phyloP scores from a whole-genome alignment of 2,113 vertebrate species.

The Lepidothrix coronata region DNA sequence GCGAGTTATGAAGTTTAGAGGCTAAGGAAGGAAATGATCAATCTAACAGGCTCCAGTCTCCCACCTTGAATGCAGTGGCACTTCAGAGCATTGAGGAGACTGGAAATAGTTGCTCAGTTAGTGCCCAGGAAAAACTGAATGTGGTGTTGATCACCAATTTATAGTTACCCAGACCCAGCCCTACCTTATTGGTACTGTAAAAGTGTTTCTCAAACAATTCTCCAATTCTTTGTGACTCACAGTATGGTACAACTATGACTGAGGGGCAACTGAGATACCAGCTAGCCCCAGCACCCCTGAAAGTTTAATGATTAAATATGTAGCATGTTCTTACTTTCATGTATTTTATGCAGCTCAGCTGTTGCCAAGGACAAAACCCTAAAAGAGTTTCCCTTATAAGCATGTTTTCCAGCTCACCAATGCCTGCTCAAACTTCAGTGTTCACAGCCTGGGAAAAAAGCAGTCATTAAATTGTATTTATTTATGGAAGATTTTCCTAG shows the following conservation, averaged over 20 bases:
- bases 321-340: background rate
- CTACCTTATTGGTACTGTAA: background rate
- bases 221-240: background rate
- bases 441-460: background rate
- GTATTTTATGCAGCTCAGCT: background rate
- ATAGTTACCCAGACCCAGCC: background rate
- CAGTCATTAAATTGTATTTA: background rate
- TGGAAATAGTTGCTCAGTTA: background rate
- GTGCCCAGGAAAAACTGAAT: background rate
- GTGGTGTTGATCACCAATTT: background rate
- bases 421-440: background rate
- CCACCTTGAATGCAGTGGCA: background rate
- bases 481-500: background rate
- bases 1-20: background rate
- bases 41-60: background rate
- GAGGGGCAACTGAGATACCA: background rate
- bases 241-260: background rate
- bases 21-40: background rate
- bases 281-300: background rate
- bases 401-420: background rate
- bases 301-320: background rate
- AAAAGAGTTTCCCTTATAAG: background rate
- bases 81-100: background rate
- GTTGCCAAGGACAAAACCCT: background rate
- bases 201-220: background rate